Evolutionary conservation across 2,113 vertebrate species (phyloP), one percentile per base, ranked within the genome.

Genomic region (Hepsetus odoe): DNA sequence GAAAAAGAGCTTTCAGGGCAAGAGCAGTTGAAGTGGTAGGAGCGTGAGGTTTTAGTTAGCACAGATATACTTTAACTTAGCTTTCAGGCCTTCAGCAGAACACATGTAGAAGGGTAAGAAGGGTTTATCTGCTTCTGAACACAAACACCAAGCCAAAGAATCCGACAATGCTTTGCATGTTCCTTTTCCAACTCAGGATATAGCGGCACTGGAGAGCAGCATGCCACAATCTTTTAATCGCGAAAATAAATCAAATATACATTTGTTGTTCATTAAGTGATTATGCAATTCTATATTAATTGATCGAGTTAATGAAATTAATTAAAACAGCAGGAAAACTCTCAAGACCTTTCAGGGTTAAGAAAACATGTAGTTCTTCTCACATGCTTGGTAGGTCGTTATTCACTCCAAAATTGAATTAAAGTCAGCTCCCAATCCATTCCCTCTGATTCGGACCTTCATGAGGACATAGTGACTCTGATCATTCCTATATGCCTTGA

Each of bases 1-100:
- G 71, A 68, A 79, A 44, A 46, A 35, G 61, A 32, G 68, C 55
- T 79, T 49, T 72, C 66, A 53, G 32, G 62, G 76, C 33, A 61
- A 56, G 70, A 53, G 64, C 40, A 53, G 74, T 46, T 26, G 46
- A 58, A 32, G 49, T 49, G 33, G 67, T 24, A 40, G 58, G 32
- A 51, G 59, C 46, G 32, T 33, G 26, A 61, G 53, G 62, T 67
- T 67, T 26, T 67, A 42, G 62, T 74, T 74, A 66, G 70, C 42
- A n/a, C 33, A 13, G 12, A 30, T 51, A 49, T 61, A 46, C 46
- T 32, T 74, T 59, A 59, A 35, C 49, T 38, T 67, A 73, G 53
- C 42, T 80, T 61, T 62, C 53, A 69, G 28, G 38, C 42, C 55
- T 51, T 70, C 62, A 62, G 42, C 58, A 12, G 56, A 80, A 80